Conservation (phyloP, 2,888 invertebrate genomes). For the Cepaea hortensis region DNA sequence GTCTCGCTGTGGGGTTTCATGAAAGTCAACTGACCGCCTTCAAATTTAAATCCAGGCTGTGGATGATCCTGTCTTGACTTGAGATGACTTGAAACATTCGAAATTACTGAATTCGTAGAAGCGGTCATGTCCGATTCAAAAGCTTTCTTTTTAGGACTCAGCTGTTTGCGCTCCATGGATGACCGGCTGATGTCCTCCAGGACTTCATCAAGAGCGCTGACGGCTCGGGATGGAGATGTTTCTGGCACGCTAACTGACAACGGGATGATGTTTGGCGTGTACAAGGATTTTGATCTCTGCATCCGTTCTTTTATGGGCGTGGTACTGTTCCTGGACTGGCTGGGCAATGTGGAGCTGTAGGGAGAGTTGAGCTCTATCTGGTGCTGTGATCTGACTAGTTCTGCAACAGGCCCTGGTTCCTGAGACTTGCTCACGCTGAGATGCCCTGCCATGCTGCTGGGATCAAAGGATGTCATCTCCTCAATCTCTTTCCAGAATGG, state of each 20-base stretch:
- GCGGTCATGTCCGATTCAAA: neutral
- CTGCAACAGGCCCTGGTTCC: neutral
- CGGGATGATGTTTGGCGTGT: conserved; percentile 66
- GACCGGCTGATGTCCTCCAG: conserved; percentile 65
- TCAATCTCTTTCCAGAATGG: conserved; percentile 72
- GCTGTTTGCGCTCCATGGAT: conserved; percentile 65
- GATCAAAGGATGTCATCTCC: conserved; percentile 67
- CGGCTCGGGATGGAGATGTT: conserved; percentile 55
- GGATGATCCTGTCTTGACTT: neutral
- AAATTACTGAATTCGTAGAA: neutral
- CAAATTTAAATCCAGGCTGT: conserved; percentile 24
- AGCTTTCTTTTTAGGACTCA: conserved; percentile 50
- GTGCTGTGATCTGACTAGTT: conserved; percentile 29
- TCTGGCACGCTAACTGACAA: conserved; percentile 58
- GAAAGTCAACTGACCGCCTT: conserved; percentile 33
- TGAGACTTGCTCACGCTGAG: conserved; percentile 21
- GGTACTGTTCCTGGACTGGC: conserved; percentile 45
- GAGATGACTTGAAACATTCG: neutral
- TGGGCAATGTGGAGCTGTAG: conserved; percentile 54
- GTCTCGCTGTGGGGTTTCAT: conserved; percentile 18
- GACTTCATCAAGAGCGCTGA: conserved; percentile 69
- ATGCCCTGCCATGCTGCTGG: conserved; percentile 48
- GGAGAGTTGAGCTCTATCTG: conserved; percentile 46
- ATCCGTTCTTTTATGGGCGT: conserved; percentile 51
- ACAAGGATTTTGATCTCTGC: conserved; percentile 58